These are phyloP conservation scores for Neodiprion pinetum DNA, from an alignment of 1,140 invertebrate species.

Conservation along the genomic window DNA sequence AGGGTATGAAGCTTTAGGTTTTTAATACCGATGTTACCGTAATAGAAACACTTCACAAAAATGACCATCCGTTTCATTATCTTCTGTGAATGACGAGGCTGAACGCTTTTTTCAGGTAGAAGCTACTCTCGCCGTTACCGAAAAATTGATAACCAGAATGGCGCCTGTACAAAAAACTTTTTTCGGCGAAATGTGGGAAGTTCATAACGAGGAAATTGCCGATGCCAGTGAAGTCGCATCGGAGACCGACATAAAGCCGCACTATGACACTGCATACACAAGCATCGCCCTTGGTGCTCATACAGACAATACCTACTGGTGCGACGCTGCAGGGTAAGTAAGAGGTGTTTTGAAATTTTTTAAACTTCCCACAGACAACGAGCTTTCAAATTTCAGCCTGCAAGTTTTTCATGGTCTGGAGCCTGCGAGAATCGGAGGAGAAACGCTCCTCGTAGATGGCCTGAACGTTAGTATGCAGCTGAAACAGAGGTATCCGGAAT, in stretches of 20 bases:
- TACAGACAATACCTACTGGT: constrained; percentile 78
- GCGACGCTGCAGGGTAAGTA: constrained; percentile 71
- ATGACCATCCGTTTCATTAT: constrained; percentile 8
- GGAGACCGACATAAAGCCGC: constrained; percentile 57
- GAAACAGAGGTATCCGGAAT: constrained; percentile 57
- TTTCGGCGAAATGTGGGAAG: constrained; percentile 72
- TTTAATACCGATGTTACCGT: constrained; percentile 13
- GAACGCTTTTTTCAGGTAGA: constrained; percentile 53
- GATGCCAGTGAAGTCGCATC: constrained; percentile 70
- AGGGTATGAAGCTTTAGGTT: constrained; percentile 22
- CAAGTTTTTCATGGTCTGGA: constrained; percentile 75
- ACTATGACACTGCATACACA: constrained; percentile 33
- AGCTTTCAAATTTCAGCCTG: constrained; percentile 55
- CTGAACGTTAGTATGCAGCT: constrained; percentile 70
- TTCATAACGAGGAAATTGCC: constrained; percentile 63
- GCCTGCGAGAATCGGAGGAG: constrained; percentile 68
- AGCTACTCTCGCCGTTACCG: constrained; percentile 60
- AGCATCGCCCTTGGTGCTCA: constrained; percentile 58
- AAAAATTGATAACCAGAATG: constrained; percentile 60
- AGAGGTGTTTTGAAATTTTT: constrained; percentile 24
- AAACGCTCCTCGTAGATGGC: constrained; percentile 75
- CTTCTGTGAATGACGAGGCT: not conserved
- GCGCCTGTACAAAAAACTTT: constrained; percentile 68
- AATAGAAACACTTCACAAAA: not conserved
- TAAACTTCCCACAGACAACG: not conserved